Evolutionary conservation across 2,888 invertebrate genomes (phyloP).

Genomic region (Allygus modestus): DNA sequence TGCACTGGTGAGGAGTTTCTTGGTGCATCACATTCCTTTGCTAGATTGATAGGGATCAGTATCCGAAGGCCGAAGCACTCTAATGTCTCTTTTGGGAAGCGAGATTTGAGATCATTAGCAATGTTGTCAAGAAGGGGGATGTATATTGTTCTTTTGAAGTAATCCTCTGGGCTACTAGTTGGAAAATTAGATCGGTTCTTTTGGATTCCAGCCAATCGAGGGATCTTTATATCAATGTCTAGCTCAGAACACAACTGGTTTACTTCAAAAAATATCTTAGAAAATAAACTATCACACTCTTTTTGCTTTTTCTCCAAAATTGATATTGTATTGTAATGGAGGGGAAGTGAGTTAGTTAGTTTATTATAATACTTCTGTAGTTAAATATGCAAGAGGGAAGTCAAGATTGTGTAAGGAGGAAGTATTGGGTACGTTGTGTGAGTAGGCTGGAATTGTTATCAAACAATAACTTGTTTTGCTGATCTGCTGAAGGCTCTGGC

Average conservation of each 20-base stretch:
- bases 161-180: constrained; percentile 67
- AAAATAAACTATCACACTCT: constrained; percentile 68
- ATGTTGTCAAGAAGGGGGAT: constrained; percentile 71
- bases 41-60: constrained; percentile 67
- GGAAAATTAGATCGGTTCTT: constrained; percentile 67
- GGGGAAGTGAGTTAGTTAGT: too few species aligned
- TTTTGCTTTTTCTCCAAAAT: constrained; percentile 69
- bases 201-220: constrained; percentile 68
- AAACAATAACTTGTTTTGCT: too few species aligned
- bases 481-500: too few species aligned
- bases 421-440: too few species aligned
- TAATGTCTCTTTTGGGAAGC: background rate
- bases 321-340: constrained; percentile 68
- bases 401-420: too few species aligned
- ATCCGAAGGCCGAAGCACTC: background rate
- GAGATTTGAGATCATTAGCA: background rate
- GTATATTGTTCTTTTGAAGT: constrained; percentile 69
- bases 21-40: constrained; percentile 62
- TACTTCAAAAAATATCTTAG: constrained; percentile 66
- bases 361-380: too few species aligned
- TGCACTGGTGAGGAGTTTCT: constrained; percentile 66
- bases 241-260: constrained; percentile 69
- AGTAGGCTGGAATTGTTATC: too few species aligned
- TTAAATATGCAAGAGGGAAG: too few species aligned
- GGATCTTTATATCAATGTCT: constrained; percentile 69